These are phyloP conservation scores for Muschampia plurimacula DNA, from an alignment of 2,888 invertebrate genomes.

Conservation along the genomic window DNA sequence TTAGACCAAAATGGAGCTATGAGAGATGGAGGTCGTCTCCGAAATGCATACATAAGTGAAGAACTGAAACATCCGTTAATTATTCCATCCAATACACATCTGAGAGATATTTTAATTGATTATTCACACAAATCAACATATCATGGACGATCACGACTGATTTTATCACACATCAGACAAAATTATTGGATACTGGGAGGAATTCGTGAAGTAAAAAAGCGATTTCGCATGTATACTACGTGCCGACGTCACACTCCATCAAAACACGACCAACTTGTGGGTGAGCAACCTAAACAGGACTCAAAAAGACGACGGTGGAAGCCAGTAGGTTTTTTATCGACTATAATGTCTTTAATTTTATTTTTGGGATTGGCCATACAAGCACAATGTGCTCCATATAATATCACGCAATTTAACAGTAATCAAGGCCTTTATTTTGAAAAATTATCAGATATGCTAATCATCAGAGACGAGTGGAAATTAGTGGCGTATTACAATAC, in stretches of 20 bases:
- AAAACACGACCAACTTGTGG: too few species aligned
- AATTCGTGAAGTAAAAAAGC: too few species aligned
- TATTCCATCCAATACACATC: too few species aligned
- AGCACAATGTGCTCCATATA: neutral
- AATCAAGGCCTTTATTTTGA: conserved; percentile 19
- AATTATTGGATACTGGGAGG: too few species aligned
- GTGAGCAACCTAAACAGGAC: neutral
- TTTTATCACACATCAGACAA: too few species aligned
- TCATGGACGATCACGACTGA: too few species aligned
- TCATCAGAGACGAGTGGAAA: conserved; percentile 19
- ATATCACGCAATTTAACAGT: neutral
- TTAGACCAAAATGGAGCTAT: conserved; percentile 34
- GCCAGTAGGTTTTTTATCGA: neutral
- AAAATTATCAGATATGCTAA: conserved; percentile 9
- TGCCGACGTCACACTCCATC: too few species aligned
- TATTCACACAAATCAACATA: too few species aligned
- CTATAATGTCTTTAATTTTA: conserved; percentile 1
- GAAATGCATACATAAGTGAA: conserved; percentile 25
- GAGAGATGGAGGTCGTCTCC: conserved; percentile 38
- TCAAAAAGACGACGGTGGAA: neutral
- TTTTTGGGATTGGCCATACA: conserved; percentile 1
- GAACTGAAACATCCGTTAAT: conserved; percentile 25
- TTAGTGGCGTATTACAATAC: conserved; percentile 18
- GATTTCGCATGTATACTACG: too few species aligned
- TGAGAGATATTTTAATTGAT: too few species aligned